Conservation (phyloP, 2,888 invertebrate genomes). For the Branchellion lobata region DNA sequence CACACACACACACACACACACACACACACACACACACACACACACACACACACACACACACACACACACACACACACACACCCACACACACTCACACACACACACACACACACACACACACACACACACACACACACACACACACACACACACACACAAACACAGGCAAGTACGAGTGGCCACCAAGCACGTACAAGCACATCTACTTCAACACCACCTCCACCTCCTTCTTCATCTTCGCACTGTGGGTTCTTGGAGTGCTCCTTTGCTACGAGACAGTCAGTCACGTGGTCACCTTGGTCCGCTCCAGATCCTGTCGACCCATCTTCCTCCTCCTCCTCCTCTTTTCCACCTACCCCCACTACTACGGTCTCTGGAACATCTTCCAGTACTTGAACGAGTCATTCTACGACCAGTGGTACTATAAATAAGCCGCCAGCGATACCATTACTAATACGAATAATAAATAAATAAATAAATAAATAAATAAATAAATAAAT, state of each 20-base stretch:
- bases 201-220: constrained; percentile 60
- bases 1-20: constrained; percentile 43
- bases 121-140: constrained; percentile 33
- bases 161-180: constrained; percentile 59
- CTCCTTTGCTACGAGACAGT: constrained; percentile 58
- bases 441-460: neutral
- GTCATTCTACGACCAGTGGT: neutral
- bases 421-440: neutral
- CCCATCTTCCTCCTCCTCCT: constrained; percentile 57
- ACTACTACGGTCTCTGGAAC: constrained; percentile 55
- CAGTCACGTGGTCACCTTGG: constrained; percentile 56
- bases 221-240: constrained; percentile 58
- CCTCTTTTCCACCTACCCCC: constrained; percentile 58
- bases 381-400: neutral
- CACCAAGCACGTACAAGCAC: constrained; percentile 60
- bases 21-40: neutral
- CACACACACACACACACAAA: neutral
- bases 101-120: constrained; percentile 20
- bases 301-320: constrained; percentile 53
- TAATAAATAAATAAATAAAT: too few relatives aligned
- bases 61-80: neutral
- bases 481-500: neutral
- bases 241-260: constrained; percentile 52
- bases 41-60: neutral
- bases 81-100: neutral